Base-by-base conservation (phyloP, 92 coral and sea anemone genomes). In the Palythoa grandiflora region DNA sequence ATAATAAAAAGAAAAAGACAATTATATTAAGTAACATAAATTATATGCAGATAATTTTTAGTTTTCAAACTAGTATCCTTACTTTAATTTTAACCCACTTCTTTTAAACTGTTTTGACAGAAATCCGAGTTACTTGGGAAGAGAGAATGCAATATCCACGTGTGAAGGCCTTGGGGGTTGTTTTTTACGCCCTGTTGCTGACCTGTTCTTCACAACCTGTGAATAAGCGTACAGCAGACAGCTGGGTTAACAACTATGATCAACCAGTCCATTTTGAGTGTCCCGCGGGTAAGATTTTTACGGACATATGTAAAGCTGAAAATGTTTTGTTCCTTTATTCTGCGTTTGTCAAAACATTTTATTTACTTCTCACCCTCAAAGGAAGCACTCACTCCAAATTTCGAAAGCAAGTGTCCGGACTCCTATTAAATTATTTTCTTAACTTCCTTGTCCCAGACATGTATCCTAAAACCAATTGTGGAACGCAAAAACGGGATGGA, bases 181-280 rank as follows among this genome's bases (percentile, higher is more conserved):
- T 53, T 13, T 2, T 77, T 40, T 54, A 54, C 50, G 65, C 20
- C 11, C 44, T 77, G 83, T 38, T 21, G 39, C 19, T 28, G 48
- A 77, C 83, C 44, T 77, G 68, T 10, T 77, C 65, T 2, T 54
- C 83, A 12, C 83, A 20, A 54, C 66, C 83, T 17, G 61, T 55
- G 3, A 55, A 61, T 37, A 61, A 9, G 52, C 83, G 63, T 38
- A 28, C 83, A 13, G 12, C 65, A 13, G 65, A 54, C 1, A 36
- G 53, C 77, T 77, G 83, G 83, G 68, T 77, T 13, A 77, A 77
- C 83, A 38, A n/a, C 21, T 77, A 53, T 17, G 83, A 77, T 53
- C 63, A 38, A 55, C 83, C 83, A 54, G 83, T 77, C 66, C 83
- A 77, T 38, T 77, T 77, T 16, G 83, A 77, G 83, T 77, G 83